phyloP scores from a whole-genome alignment of 2,797 vertebrate genomes.

The Botia almorhae region DNA sequence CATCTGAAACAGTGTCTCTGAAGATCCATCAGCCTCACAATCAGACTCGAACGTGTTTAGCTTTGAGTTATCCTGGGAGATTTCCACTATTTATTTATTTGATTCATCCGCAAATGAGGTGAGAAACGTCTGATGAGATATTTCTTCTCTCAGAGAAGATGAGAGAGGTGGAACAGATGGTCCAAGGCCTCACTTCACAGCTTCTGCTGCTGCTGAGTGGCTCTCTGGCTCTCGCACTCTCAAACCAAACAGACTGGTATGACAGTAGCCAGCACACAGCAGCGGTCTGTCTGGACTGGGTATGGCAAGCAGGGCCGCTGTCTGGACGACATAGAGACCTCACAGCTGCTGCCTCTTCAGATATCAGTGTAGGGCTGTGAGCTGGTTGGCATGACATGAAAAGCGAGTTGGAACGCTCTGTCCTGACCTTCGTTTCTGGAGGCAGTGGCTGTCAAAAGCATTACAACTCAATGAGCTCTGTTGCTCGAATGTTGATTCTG shows the following conservation, averaged over 20 bases:
- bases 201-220: not conserved
- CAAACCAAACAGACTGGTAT: conserved; percentile 29
- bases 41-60: conserved; percentile 24
- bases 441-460: conserved; percentile 36
- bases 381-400: conserved; percentile 55
- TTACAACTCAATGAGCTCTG: conserved; percentile 15
- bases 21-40: not conserved
- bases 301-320: not conserved
- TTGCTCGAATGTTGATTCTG: conserved; percentile 4
- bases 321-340: conserved; percentile 8
- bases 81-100: conserved; percentile 1
- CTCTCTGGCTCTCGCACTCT: conserved; percentile 17
- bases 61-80: not conserved
- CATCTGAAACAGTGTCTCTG: not conserved
- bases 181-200: no score
- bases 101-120: not conserved
- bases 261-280: conserved; percentile 3
- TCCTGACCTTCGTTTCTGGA: conserved; percentile 56
- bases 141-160: conserved; percentile 21
- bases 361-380: conserved; percentile 27
- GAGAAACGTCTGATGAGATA: conserved; percentile 17
- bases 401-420: conserved; percentile 53
- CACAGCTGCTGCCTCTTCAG: not conserved
- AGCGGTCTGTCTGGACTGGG: not conserved
- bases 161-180: conserved; percentile 34